Conservation (phyloP, 2,113 vertebrate genomes). For the Holacanthus passer region DNA sequence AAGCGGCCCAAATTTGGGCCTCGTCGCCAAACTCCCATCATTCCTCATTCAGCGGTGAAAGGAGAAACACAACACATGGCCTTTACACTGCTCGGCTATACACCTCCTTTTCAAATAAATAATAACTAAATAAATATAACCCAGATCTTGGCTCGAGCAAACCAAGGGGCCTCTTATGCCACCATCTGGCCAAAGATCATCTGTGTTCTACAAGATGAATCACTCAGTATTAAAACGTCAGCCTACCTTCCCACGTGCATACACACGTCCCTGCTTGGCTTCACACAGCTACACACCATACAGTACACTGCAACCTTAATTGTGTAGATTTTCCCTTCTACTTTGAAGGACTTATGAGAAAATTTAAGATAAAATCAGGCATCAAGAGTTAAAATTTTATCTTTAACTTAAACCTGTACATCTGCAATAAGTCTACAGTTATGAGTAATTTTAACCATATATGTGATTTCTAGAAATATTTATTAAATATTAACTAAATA, state of each 20-base stretch:
- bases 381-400: not conserved
- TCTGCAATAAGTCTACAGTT: not conserved
- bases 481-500: no score
- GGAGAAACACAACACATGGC: slow-evolving; percentile 55
- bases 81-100: slow-evolving; percentile 12
- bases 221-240: slow-evolving; percentile 37
- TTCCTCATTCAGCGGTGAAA: slow-evolving; percentile 40
- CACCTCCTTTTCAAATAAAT: slow-evolving; percentile 55
- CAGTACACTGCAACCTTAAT: not conserved
- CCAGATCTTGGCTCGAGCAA: slow-evolving; percentile 27
- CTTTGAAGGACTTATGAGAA: not conserved
- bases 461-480: not conserved
- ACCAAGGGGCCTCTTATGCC: slow-evolving; percentile 34
- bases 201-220: slow-evolving; percentile 46
- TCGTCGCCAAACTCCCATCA: slow-evolving; percentile 30
- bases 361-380: not conserved
- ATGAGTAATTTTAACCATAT: not conserved
- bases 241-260: slow-evolving; percentile 2
- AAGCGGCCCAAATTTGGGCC: not conserved
- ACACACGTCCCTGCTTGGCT: not conserved
- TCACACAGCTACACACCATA: not conserved
- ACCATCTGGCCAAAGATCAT: slow-evolving; percentile 49
- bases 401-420: not conserved
- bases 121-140: slow-evolving; percentile 49
- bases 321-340: not conserved